These are phyloP conservation scores for Deroplatys truncata DNA, from an alignment of 2,888 invertebrate genomes.

Conservation along the genomic window DNA sequence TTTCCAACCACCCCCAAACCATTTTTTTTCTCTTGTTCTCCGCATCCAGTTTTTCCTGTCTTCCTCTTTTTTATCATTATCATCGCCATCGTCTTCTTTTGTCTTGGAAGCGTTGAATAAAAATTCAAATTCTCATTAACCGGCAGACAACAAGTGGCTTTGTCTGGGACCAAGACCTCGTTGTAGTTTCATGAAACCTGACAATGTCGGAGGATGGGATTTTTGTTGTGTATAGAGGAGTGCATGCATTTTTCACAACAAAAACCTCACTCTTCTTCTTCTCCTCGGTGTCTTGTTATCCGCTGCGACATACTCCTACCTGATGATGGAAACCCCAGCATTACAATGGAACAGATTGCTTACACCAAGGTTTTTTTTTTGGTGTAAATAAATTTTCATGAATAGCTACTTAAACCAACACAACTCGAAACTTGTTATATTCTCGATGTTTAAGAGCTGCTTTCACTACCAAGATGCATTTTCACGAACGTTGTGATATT, in stretches of 20 bases:
- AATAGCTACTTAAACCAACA: background rate
- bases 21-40: background rate
- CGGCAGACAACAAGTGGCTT: constrained; percentile 5
- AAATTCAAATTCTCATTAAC: constrained; percentile 10
- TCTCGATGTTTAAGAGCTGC: background rate
- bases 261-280: background rate
- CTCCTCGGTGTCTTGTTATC: background rate
- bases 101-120: constrained; percentile 3
- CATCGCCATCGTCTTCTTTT: background rate
- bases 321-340: background rate
- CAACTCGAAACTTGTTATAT: background rate
- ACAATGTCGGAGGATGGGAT: background rate
- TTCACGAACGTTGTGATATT: background rate
- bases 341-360: background rate
- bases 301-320: background rate
- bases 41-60: background rate
- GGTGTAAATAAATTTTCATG: background rate
- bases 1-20: background rate
- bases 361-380: background rate
- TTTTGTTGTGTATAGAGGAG: background rate
- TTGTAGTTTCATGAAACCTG: background rate
- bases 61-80: background rate
- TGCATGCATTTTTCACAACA: background rate
- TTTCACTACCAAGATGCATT: background rate
- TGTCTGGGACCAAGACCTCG: background rate